Base-by-base conservation (phyloP, 2,888 invertebrate species). In the Apotomis betuletana region DNA sequence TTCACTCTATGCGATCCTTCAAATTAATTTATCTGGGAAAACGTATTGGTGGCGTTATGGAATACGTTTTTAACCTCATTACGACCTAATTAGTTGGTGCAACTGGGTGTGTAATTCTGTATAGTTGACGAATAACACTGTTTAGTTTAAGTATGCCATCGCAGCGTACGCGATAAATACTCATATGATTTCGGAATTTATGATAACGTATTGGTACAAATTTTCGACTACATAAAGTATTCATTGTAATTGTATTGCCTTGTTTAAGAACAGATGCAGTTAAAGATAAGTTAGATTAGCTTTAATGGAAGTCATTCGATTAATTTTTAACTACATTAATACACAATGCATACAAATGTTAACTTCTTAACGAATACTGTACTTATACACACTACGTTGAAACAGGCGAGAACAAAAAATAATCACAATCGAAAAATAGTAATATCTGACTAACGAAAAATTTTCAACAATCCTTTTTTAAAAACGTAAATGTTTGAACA, bases 371-470 rank as follows among this genome's bases (percentile, higher is more conserved):
- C 84, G 81, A 85, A 87, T 87, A 85, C 83, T 88, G 88, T 89
- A 89, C 88, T 89, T 88, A 87, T 83, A 74, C 79, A 83, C 81
- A 79, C 78, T 68, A 72, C 67, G 41, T 51, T 68, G 67, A 68
- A 67, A 70, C 65, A 60, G 46, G 60, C 65, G 61, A 27, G 71
- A 71, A 71, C 71, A 79, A 85, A 88, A 84, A 87, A 88, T 88
- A 88, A 88, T 87, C 87, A 85, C 55, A 89, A 88, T 92, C 91
- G 85, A 91, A 92, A 92, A 92, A 92, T 91, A 92, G 27, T 90
- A 91, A 89, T 89, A 88, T 91, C 88, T 90, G 88, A 81, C 80
- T 86, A 89, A 87, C 82, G 49, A 49, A 87, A 82, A 88, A 87
- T 86, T 87, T 89, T 87, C 77, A 92, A 91, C 90, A 92, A 91